Conservation (phyloP, 2,797 vertebrate species). For the Ctenopoma kingsleyae region DNA sequence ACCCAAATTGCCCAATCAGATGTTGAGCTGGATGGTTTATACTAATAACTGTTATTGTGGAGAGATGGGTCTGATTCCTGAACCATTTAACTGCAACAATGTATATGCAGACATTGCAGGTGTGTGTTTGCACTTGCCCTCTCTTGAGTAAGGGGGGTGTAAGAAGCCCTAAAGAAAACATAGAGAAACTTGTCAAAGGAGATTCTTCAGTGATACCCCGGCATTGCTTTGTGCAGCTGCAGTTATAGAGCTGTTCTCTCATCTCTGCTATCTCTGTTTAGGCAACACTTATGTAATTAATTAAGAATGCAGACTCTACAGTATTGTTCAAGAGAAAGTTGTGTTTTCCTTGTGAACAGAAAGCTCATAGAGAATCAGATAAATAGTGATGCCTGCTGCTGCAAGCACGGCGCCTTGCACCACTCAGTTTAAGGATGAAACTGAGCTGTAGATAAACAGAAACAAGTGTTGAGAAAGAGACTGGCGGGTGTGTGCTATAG, state of each 20-base stretch:
- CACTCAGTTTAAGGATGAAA: conserved; percentile 12
- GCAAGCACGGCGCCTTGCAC: conserved; percentile 22
- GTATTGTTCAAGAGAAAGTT: not conserved
- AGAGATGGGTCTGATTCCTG: conserved; percentile 46
- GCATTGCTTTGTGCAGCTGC: conserved; percentile 26
- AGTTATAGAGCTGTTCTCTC: conserved; percentile 1
- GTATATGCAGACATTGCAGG: conserved; percentile 56
- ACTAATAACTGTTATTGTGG: conserved; percentile 73
- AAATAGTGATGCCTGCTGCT: conserved; percentile 45
- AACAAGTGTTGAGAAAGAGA: conserved; percentile 44
- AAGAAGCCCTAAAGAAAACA: conserved; percentile 66
- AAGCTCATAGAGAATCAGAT: conserved; percentile 8
- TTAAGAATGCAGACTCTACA: conserved; percentile 11
- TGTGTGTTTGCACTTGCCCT: conserved; percentile 79
- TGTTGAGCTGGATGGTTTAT: conserved; percentile 36
- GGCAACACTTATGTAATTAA: conserved; percentile 42
- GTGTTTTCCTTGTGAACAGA: not conserved
- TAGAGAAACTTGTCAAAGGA: conserved; percentile 24
- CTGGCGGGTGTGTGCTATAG: conserved; percentile 37
- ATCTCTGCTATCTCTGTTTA: conserved; percentile 41
- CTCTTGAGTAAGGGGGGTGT: conserved; percentile 31
- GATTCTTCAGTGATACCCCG: conserved; percentile 70
- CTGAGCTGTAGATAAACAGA: conserved; percentile 34
- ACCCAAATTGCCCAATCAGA: conserved; percentile 58
- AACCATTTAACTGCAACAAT: conserved; percentile 45